Conservation (phyloP, 2,888 invertebrate species). For the Cheilosia variabilis region DNA sequence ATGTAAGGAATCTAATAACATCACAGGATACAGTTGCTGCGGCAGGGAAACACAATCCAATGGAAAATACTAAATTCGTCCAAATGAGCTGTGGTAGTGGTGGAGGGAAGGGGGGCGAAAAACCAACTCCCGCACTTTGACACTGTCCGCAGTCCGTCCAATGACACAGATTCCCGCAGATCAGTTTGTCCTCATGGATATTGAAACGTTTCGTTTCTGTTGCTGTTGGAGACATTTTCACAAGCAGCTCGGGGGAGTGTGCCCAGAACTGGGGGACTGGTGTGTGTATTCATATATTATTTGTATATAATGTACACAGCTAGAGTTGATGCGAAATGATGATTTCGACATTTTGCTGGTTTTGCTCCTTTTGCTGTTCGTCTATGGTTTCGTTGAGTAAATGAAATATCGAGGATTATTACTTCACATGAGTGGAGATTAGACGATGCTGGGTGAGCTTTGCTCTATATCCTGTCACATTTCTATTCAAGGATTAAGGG, state of each 20-base stretch:
- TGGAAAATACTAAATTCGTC: no score
- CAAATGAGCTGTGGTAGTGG: no score
- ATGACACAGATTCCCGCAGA: no score
- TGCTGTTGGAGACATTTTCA: no score
- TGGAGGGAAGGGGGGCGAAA: no score
- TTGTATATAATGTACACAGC: slow-evolving; percentile 1
- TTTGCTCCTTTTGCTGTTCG: slow-evolving; percentile 9
- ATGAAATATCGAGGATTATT: slow-evolving; percentile 63
- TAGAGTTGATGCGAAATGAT: slow-evolving; percentile 26
- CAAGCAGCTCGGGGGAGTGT: no score
- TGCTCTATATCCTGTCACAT: slow-evolving; percentile 6
- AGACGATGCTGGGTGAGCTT: slow-evolving; percentile 27
- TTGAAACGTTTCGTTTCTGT: no score
- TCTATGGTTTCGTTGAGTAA: slow-evolving; percentile 31
- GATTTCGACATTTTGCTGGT: slow-evolving; percentile 35
- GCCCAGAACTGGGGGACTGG: not conserved
- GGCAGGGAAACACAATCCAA: no score
- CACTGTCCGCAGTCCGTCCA: no score
- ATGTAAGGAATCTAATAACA: slow-evolving; percentile 52
- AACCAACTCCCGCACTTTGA: no score
- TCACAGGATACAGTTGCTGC: not conserved
- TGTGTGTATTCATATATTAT: slow-evolving; percentile 15
- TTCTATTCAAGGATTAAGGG: not conserved
- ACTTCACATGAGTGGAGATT: slow-evolving; percentile 57
- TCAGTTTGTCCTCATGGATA: no score